Evolutionary conservation across 2,888 invertebrate species (phyloP).

Genomic region (Sepiola atlantica): DNA sequence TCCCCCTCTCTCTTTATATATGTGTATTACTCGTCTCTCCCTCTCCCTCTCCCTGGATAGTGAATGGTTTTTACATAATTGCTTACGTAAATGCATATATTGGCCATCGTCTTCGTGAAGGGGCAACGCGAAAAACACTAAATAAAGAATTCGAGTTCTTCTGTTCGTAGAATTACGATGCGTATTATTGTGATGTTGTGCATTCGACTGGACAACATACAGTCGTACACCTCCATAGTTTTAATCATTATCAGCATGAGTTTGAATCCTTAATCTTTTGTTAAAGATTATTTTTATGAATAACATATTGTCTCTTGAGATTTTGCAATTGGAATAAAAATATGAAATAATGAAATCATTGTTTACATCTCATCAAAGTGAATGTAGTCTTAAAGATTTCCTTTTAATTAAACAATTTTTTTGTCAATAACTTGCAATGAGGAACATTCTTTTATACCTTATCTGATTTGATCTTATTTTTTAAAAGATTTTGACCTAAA

Average conservation of each 20-base stretch:
- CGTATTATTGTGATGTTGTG: not conserved
- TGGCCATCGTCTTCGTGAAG: not conserved
- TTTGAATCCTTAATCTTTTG: not conserved
- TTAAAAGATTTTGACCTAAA: not conserved
- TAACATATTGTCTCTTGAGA: not conserved
- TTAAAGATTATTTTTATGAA: not conserved
- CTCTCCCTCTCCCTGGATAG: not conserved
- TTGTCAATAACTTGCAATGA: too few species aligned
- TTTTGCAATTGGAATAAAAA: too few species aligned
- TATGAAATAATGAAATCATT: too few species aligned
- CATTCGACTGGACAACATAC: not conserved
- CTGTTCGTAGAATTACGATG: not conserved
- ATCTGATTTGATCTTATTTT: too few species aligned
- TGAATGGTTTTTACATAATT: not conserved
- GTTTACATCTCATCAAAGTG: too few species aligned
- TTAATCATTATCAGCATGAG: not conserved
- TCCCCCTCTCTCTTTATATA: too few species aligned
- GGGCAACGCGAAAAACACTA: not conserved
- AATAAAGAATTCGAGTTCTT: not conserved
- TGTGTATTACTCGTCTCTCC: not conserved
- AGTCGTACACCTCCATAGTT: not conserved
- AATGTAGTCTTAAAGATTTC: not conserved
- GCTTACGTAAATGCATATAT: constrained; percentile 1
- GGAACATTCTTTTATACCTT: too few species aligned
- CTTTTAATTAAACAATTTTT: not conserved